Conservation (phyloP, 2,797 vertebrate genomes). For the Catostomus latipinnis region DNA sequence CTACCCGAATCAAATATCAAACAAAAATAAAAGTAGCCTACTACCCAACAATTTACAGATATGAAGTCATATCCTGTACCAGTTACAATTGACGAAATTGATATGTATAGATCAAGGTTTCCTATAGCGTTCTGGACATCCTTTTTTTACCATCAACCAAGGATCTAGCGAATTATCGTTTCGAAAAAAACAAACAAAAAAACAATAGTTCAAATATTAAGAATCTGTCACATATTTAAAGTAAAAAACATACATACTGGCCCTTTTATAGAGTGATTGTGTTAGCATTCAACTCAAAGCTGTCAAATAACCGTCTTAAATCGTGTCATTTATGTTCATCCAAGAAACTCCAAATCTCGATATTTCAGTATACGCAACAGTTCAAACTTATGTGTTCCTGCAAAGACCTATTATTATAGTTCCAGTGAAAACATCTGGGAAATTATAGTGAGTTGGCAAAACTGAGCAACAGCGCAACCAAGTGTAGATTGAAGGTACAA, state of each 20-base stretch:
- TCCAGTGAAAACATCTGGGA: slow-evolving; percentile 31
- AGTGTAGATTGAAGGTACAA: slow-evolving; percentile 26
- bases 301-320: slow-evolving; percentile 5
- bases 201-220: slow-evolving; percentile 21
- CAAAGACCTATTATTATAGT: slow-evolving; percentile 30
- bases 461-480: slow-evolving; percentile 30
- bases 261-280: slow-evolving; percentile 34
- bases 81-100: slow-evolving; percentile 56
- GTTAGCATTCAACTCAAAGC: slow-evolving; percentile 23
- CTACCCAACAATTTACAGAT: slow-evolving; percentile 33
- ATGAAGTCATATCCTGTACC: slow-evolving; percentile 30
- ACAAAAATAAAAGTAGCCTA: not conserved
- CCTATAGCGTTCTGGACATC: slow-evolving; percentile 21
- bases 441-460: slow-evolving; percentile 21
- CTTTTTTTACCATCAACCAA: slow-evolving; percentile 28
- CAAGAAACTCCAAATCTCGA: slow-evolving; percentile 15
- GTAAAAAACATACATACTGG: slow-evolving; percentile 31
- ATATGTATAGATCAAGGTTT: slow-evolving; percentile 52
- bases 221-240: slow-evolving; percentile 5
- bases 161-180: slow-evolving; percentile 5
- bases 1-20: not conserved
- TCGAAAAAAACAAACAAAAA: not conserved
- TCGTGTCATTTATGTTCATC: slow-evolving; percentile 9
- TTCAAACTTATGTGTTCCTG: slow-evolving; percentile 11
- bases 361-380: slow-evolving; percentile 21